Conservation (phyloP, 2,113 vertebrate genomes). For the Notiomystis cincta region DNA sequence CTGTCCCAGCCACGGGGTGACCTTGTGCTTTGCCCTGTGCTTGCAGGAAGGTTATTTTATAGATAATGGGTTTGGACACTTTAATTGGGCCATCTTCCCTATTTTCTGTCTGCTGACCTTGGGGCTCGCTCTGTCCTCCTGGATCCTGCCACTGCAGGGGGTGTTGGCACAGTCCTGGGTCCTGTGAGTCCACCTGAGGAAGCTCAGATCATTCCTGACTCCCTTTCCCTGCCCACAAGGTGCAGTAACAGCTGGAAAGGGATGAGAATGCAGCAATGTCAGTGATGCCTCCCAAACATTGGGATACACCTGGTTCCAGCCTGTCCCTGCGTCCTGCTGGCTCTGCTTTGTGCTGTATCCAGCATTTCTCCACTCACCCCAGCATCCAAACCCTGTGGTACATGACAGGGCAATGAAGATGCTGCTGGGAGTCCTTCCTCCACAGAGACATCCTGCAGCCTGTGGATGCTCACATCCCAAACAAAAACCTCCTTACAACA, state of each 20-base stretch:
- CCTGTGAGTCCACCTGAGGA: neutral
- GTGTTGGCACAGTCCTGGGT: neutral
- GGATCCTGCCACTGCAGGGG: neutral
- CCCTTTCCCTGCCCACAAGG: neutral
- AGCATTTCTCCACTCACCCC: rapidly evolving
- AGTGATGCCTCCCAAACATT: rapidly evolving
- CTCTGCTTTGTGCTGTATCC: neutral
- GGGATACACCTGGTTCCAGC: neutral
- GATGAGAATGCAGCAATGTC: rapidly evolving
- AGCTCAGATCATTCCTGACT: neutral
- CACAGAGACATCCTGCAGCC: neutral
- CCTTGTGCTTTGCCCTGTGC: neutral
- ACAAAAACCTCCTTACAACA: neutral
- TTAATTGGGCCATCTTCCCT: neutral
- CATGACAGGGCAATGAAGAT: rapidly evolving
- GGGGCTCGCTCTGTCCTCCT: neutral
- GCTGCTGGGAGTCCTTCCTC: neutral
- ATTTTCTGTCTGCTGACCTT: neutral
- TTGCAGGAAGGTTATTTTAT: neutral
- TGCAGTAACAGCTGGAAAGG: neutral
- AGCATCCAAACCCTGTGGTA: neutral
- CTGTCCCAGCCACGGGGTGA: neutral
- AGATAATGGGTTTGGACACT: rapidly evolving
- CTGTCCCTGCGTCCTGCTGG: neutral
- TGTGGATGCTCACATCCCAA: rapidly evolving